These are phyloP conservation scores for Scophthalmus maximus DNA, from an alignment of 2,113 vertebrate genomes.

Conservation along the genomic window DNA sequence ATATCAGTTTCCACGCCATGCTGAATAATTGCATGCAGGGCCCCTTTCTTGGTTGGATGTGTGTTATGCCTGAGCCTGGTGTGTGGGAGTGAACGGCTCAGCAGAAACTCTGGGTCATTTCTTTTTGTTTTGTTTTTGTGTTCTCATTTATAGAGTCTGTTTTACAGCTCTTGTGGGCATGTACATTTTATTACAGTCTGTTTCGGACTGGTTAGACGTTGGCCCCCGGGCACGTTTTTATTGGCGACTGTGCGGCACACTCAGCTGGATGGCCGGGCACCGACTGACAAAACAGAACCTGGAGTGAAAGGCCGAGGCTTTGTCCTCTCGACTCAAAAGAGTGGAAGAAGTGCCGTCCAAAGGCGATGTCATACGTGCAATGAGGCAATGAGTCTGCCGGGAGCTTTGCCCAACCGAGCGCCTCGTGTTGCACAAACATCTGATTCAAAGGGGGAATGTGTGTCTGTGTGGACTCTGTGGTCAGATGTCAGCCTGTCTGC, in stretches of 20 bases:
- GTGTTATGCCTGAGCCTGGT: constrained; percentile 56
- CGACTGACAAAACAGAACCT: constrained; percentile 5
- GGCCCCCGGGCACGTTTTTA: constrained; percentile 49
- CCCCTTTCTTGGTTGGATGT: constrained; percentile 47
- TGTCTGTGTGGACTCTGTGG: constrained; percentile 4
- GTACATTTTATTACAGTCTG: constrained; percentile 65
- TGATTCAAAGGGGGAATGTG: constrained; percentile 46
- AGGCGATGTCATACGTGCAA: constrained; percentile 13
- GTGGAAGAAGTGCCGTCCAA: not conserved
- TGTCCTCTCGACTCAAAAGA: not conserved
- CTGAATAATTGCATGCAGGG: constrained; percentile 64
- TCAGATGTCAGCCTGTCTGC: constrained; percentile 5
- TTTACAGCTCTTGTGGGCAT: constrained; percentile 60
- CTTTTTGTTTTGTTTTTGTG: too few species aligned
- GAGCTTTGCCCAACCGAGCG: constrained; percentile 28
- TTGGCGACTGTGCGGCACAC: constrained; percentile 34
- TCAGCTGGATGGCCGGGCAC: constrained; percentile 16
- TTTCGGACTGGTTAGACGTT: constrained; percentile 55
- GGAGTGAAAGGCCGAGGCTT: not conserved
- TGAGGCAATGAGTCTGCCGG: constrained; percentile 24
- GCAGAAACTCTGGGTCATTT: constrained; percentile 48
- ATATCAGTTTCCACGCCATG: constrained; percentile 70
- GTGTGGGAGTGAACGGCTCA: constrained; percentile 43
- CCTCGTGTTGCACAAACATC: constrained; percentile 25
- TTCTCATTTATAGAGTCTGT: constrained; percentile 50